Percentiles rank a stretch among this genome's conserved stretches.
Conservation (phyloP, 2,113 vertebrate species). For the Puma concolor region DNA sequence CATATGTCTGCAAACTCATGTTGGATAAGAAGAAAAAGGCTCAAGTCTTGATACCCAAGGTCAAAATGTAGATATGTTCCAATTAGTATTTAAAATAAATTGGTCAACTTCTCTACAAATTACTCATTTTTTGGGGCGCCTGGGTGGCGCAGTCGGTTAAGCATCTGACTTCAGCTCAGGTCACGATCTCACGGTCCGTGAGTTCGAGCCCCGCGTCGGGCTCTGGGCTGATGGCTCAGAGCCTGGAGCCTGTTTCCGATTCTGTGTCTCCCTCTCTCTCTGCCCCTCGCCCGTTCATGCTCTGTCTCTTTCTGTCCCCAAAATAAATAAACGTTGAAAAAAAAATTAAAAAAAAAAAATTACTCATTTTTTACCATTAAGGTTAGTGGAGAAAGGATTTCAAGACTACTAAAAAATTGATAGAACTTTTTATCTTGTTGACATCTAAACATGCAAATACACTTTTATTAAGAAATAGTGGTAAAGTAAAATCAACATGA, state of each 20-base stretch:
- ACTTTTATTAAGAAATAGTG: neutral
- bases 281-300: no score
- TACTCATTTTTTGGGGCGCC: neutral
- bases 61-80: neutral
- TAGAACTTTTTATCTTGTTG: neutral
- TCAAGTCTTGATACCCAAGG: neutral
- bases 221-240: no score
- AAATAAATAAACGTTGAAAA: no score
- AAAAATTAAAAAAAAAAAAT: no score
- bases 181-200: no score
- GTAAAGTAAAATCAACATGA: neutral
- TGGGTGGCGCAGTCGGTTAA: no score
- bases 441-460: neutral
- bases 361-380: neutral
- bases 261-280: no score
- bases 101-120: neutral
- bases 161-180: no score
- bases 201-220: no score
- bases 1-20: neutral
- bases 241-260: no score
- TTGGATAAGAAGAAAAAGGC: neutral
- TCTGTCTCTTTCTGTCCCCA: no score
- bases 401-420: neutral
- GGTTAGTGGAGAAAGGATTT: neutral
- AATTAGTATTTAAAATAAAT: constrained; percentile 22